Percentiles rank a stretch among this genome's conserved stretches.
Evolutionary conservation across 2,113 vertebrate genomes (phyloP).

Genomic region (Helogale parvula): DNA sequence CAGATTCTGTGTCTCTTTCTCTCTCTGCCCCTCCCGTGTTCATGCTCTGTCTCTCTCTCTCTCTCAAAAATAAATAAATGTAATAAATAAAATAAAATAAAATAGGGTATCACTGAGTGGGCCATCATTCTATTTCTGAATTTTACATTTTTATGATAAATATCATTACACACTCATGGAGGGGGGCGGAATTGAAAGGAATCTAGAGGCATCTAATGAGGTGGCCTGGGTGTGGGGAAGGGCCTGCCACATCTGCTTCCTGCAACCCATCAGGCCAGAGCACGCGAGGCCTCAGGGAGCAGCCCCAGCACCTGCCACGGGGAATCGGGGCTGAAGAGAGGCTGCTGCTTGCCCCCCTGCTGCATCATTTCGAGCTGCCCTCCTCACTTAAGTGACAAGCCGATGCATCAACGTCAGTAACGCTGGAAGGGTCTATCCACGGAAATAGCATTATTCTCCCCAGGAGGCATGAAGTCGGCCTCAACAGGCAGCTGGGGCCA

Average conservation of each 20-base stretch:
- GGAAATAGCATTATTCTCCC: not conserved
- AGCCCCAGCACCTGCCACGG: constrained; percentile 57
- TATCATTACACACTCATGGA: not conserved
- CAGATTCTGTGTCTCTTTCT: too few relatives aligned
- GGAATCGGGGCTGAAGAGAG: constrained; percentile 51
- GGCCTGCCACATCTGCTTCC: constrained; percentile 38
- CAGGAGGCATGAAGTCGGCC: not conserved
- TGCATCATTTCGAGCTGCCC: constrained; percentile 67
- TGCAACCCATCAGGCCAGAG: constrained; percentile 17
- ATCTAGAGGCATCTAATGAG: not conserved
- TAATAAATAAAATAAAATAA: too few relatives aligned
- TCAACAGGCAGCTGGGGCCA: constrained; percentile 46
- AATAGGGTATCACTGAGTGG: not conserved
- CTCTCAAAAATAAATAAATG: too few relatives aligned
- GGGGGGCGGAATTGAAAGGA: not conserved
- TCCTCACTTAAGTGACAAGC: constrained; percentile 66
- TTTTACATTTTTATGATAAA: constrained; percentile 32
- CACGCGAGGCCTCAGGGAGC: not conserved
- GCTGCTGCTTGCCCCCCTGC: not conserved
- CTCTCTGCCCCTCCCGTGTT: too few relatives aligned
- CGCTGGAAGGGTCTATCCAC: not conserved
- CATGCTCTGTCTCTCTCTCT: too few relatives aligned
- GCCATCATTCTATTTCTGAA: not conserved
- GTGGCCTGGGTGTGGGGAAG: not conserved
- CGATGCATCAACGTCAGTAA: constrained; percentile 67